Evolutionary conservation across 2,113 vertebrate genomes (phyloP).

Genomic region (Scytalopus superciliaris): DNA sequence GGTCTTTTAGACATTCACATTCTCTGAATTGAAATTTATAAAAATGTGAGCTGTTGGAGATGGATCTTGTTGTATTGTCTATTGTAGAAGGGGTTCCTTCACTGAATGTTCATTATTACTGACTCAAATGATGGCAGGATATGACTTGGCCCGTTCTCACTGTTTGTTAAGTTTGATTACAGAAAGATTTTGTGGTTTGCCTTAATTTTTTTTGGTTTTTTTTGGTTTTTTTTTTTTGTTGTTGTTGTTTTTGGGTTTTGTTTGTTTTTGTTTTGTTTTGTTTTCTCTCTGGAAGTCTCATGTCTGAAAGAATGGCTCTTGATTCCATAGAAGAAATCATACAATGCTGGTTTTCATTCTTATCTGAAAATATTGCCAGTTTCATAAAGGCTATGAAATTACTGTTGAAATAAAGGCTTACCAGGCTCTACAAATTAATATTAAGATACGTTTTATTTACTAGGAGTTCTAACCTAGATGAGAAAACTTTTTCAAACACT

Average conservation of each 20-base stretch:
- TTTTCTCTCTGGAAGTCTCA: not conserved
- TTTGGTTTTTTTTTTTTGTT: no score
- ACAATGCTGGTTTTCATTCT: not conserved
- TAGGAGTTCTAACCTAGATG: not conserved
- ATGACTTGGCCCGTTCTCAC: not conserved
- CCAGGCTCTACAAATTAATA: not conserved
- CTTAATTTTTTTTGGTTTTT: no score
- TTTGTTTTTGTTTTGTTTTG: not conserved
- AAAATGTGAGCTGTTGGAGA: not conserved
- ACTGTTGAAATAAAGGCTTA: not conserved
- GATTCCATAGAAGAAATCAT: not conserved
- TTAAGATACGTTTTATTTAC: not conserved
- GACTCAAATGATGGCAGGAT: not conserved
- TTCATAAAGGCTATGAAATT: not conserved
- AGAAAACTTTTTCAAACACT: not conserved
- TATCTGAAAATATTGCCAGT: not conserved
- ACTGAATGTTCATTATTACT: not conserved
- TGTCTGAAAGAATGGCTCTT: not conserved
- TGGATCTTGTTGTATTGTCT: not conserved
- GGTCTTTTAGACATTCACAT: not conserved
- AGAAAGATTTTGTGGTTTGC: not conserved
- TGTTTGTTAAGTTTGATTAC: not conserved
- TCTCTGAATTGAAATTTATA: not conserved
- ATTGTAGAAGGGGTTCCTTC: not conserved
- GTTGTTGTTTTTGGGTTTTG: no score